Evolutionary conservation across 2,113 vertebrate genomes (phyloP).

Genomic region (Sitta europaea): DNA sequence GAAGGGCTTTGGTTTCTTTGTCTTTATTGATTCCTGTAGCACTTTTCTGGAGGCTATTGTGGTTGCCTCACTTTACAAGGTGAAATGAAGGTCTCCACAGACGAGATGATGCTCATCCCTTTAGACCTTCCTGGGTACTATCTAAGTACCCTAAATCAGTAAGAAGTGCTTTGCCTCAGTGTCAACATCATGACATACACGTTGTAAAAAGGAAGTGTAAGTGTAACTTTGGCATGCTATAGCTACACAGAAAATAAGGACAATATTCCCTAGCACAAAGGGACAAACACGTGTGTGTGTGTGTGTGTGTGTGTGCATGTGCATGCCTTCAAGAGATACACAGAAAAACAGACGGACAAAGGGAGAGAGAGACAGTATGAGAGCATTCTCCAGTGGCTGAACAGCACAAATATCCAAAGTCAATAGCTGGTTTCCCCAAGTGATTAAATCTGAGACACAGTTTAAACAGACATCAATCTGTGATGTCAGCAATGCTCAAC

Average conservation of each 20-base stretch:
- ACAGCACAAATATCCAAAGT: conserved; percentile 73
- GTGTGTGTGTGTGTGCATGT: too few species aligned
- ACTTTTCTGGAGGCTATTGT: conserved; percentile 62
- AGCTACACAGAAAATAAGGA: conserved; percentile 71
- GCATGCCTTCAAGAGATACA: not conserved
- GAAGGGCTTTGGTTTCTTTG: conserved; percentile 73
- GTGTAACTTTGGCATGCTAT: conserved; percentile 35
- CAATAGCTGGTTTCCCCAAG: conserved; percentile 80
- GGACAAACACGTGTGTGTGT: not conserved
- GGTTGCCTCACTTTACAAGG: conserved; percentile 73
- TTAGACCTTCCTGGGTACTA: conserved; percentile 37
- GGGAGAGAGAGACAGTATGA: not conserved
- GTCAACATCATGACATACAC: not conserved
- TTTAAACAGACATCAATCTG: conserved; percentile 89
- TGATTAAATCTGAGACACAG: conserved; percentile 73
- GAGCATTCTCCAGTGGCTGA: conserved; percentile 68
- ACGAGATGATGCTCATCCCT: not conserved
- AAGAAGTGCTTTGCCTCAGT: conserved; percentile 34
- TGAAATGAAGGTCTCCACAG: conserved; percentile 74
- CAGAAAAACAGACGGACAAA: not conserved
- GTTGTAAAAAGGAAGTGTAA: conserved; percentile 72
- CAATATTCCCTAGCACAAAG: not conserved
- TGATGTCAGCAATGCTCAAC: conserved; percentile 74
- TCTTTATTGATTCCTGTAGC: conserved; percentile 64
- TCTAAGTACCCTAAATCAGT: conserved; percentile 19